Percentiles rank a stretch among this genome's conserved stretches.
Conservation (phyloP, 2,888 invertebrate species). For the Ypsolopha scabrella region DNA sequence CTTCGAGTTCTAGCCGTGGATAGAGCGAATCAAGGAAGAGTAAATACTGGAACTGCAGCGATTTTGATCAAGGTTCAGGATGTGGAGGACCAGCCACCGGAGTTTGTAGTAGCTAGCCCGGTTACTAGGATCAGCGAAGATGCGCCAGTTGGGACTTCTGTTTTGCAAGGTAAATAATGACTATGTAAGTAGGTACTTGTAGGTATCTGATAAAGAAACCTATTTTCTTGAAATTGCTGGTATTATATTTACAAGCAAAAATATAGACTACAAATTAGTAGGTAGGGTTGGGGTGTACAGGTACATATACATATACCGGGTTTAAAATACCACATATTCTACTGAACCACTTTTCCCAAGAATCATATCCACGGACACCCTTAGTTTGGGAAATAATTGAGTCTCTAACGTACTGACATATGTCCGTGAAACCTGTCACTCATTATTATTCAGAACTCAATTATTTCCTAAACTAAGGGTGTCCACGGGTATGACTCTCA, state of each 20-base stretch:
- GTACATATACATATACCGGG: background rate
- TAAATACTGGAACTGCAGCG: conserved; percentile 93
- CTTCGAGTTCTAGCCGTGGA: conserved; percentile 85
- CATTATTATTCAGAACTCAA: too few relatives aligned
- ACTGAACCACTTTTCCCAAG: too few relatives aligned
- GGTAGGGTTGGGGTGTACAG: background rate
- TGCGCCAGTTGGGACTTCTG: conserved; percentile 83
- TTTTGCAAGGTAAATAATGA: conserved; percentile 77
- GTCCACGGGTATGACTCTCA: too few relatives aligned
- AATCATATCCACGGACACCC: too few relatives aligned
- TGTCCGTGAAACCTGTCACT: too few relatives aligned
- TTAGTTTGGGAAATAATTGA: background rate
- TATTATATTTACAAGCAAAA: too few relatives aligned
- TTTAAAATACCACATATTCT: background rate
- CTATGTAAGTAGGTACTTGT: too few relatives aligned
- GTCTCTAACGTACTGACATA: too few relatives aligned
- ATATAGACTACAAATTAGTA: background rate
- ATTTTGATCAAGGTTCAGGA: conserved; percentile 86
- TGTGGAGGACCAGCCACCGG: conserved; percentile 92
- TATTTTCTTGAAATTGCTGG: too few relatives aligned
- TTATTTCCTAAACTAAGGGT: too few relatives aligned
- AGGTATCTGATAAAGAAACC: too few relatives aligned
- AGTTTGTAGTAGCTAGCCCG: conserved; percentile 87
- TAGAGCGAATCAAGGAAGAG: conserved; percentile 82
- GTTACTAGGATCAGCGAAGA: conserved; percentile 92